Evolutionary conservation across 2,113 vertebrate species (phyloP).

Genomic region (Tachuris rubrigastra): DNA sequence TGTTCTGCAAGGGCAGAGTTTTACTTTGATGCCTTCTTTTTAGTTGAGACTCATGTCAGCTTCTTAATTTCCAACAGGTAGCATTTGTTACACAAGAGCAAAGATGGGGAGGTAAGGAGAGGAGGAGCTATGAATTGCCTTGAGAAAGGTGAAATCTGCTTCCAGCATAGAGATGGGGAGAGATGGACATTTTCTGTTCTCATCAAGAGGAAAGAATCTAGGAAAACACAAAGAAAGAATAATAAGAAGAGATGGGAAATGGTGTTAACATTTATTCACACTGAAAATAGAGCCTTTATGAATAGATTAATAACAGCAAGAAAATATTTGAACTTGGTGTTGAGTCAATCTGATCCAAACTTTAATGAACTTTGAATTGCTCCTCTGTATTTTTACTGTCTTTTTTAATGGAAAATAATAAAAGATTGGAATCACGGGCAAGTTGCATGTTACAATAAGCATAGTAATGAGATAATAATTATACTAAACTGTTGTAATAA

Average conservation of each 20-base stretch:
- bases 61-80: background rate
- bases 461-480: background rate
- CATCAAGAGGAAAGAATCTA: background rate
- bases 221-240: background rate
- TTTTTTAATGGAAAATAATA: background rate
- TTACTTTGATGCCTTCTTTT: background rate
- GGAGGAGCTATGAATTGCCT: background rate
- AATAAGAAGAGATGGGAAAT: background rate
- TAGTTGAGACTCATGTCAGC: background rate
- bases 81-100: background rate
- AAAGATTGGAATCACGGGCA: background rate
- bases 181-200: background rate
- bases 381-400: background rate
- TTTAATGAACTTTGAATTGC: constrained; percentile 5
- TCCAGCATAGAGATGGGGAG: background rate
- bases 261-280: background rate
- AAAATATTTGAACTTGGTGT: background rate
- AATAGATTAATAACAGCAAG: background rate
- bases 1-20: background rate
- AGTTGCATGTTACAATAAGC: background rate
- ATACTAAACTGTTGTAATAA: background rate
- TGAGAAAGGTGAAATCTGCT: background rate
- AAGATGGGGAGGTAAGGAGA: background rate
- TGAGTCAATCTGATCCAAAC: background rate
- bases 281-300: background rate